phyloP scores from a whole-genome alignment of 2,888 invertebrate species.

The Lagria hirta region DNA sequence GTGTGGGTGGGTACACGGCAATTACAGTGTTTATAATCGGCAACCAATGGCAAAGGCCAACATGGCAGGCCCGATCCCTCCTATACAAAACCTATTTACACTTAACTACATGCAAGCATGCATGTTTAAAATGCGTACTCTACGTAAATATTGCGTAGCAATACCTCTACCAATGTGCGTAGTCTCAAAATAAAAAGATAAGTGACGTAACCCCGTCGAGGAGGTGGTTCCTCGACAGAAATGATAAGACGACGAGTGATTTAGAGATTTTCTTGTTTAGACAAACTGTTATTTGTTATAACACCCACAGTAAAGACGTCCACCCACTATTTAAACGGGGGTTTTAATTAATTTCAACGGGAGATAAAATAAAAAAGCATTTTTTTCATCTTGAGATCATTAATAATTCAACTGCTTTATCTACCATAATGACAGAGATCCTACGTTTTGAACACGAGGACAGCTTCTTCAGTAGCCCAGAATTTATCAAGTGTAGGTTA shows the following conservation, averaged over 20 bases:
- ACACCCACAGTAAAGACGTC: slow-evolving; percentile 21
- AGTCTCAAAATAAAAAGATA: slow-evolving; percentile 13
- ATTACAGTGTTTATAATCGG: slow-evolving; percentile 41
- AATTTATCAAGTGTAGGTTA: too few species aligned
- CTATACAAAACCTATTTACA: slow-evolving; percentile 34
- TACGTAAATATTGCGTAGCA: too few species aligned
- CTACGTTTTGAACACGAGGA: slow-evolving; percentile 7
- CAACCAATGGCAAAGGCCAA: slow-evolving; percentile 41
- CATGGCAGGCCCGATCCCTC: slow-evolving; percentile 43
- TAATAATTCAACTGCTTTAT: slow-evolving; percentile 11
- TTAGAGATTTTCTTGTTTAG: slow-evolving; percentile 16
- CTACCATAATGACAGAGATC: slow-evolving; percentile 15
- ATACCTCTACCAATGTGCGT: slow-evolving; percentile 14
- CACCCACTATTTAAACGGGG: slow-evolving; percentile 10
- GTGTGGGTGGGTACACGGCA: slow-evolving; percentile 42
- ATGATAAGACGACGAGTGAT: slow-evolving; percentile 22
- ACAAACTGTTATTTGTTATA: slow-evolving; percentile 18
- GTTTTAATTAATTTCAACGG: slow-evolving; percentile 21
- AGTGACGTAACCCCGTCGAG: slow-evolving; percentile 8
- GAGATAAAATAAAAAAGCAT: slow-evolving; percentile 20
- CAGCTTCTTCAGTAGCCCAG: slow-evolving; percentile 11
- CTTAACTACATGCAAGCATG: slow-evolving; percentile 25
- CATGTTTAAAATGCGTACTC: slow-evolving; percentile 11
- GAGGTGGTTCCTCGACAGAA: slow-evolving; percentile 10
- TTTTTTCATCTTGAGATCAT: too few species aligned